Evolutionary conservation across 2,888 invertebrate genomes (phyloP), one percentile per base, ranked within the genome.

Genomic region (Pseudanteris insignis): DNA sequence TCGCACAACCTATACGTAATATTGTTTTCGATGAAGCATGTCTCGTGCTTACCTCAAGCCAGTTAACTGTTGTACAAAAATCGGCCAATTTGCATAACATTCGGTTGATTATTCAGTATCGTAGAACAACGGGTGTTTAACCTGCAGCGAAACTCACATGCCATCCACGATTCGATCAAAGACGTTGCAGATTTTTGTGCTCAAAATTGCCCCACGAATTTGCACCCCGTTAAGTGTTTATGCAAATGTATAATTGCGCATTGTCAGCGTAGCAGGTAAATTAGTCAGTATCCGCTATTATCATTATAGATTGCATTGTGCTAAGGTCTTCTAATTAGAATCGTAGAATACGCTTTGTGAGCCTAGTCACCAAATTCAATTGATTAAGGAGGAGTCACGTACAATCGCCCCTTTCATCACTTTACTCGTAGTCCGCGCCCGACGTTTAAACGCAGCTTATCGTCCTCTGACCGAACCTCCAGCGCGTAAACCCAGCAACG

Each of bases 341-440:
- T 62, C 41, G 57, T 62, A 41, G 62, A 57, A 57, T 57, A 55
- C 51, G 62, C 62, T 62, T 62, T 62, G 62, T 57, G 62, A 29
- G 47, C 57, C 41, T 41, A 53, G 47, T 53, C 62, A 26, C 53
- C 50, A 50, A 62, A 62, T 62, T 57, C 62, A 57, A 57, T 62
- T 62, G 62, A 62, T 62, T 53, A 57, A 62, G 57, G 62, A 57
- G 46, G 40, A 62, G 62, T 57, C 62, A 62, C 62, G 62, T 62
- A 62, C 62, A 62, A 44, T 53, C 51, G 55, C 15, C 50, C 55
- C 55, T 57, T 57, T 57, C 61, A 62, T 57, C 51, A 26, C 32
- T 44, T 41, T 28, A 32, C 41, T 51, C 41, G 55, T 46, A 43
- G 43, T 50, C 34, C 46, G 48, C 47, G 36, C 28, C 21, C 10